Conservation (phyloP, 2,113 vertebrate genomes). For the Gallinago jamesoni region DNA sequence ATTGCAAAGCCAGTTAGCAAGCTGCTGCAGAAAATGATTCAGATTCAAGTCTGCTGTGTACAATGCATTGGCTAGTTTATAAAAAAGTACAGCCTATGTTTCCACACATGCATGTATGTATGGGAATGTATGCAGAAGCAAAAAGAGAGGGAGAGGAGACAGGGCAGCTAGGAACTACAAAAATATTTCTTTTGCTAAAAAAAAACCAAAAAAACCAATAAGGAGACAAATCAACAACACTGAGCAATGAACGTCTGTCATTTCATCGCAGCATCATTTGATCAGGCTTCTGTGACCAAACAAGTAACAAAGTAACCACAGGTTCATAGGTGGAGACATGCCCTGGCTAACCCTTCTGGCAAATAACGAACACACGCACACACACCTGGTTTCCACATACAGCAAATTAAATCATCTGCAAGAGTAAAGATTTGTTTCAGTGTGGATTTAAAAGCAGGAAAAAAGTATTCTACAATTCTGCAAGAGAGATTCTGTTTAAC, state of each 20-base stretch:
- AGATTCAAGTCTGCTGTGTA: neutral
- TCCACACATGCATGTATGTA: neutral
- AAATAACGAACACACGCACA: fast-evolving
- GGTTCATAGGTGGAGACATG: neutral
- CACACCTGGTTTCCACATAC: neutral
- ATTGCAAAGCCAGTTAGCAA: neutral
- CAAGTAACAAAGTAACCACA: neutral
- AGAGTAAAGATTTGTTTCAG: neutral
- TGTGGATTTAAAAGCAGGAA: neutral
- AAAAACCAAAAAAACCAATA: neutral
- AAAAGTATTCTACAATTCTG: neutral
- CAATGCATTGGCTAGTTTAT: neutral
- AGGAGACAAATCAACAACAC: neutral
- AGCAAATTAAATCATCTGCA: neutral
- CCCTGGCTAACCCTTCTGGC: neutral
- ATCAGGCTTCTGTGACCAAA: neutral
- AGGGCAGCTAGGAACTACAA: neutral
- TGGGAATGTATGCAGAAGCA: neutral
- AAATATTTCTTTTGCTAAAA: neutral
- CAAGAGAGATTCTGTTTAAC: neutral
- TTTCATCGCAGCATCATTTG: neutral
- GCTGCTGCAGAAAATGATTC: neutral
- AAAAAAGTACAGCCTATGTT: neutral
- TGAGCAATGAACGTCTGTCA: neutral
- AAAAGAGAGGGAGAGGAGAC: neutral